Conservation (phyloP, 2,888 invertebrate genomes). For the Chaitophorus viminalis region DNA sequence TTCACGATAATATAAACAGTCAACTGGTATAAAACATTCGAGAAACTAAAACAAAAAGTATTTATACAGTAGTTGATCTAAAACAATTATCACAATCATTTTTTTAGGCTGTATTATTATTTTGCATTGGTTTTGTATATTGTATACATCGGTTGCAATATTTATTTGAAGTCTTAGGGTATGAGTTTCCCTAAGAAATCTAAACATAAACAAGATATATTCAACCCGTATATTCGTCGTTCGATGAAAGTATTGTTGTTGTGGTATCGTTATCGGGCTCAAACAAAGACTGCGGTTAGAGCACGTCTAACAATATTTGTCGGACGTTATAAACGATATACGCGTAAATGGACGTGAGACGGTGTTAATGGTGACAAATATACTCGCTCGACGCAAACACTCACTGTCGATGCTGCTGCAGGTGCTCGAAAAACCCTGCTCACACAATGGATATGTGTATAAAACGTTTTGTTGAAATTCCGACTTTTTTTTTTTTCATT, state of each 20-base stretch:
- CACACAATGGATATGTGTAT: background rate
- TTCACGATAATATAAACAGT: background rate
- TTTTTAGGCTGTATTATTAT: too few relatives aligned
- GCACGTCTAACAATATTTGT: background rate
- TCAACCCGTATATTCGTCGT: too few relatives aligned
- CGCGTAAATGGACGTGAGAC: background rate
- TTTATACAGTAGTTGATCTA: background rate
- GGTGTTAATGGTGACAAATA: background rate
- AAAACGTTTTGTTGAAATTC: slow-evolving; percentile 9
- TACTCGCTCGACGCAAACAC: background rate
- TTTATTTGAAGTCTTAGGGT: too few relatives aligned
- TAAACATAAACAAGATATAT: too few relatives aligned
- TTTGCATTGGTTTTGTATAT: too few relatives aligned
- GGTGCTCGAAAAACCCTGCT: slow-evolving; percentile 9
- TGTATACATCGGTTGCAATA: too few relatives aligned
- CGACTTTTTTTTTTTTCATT: slow-evolving; percentile 8
- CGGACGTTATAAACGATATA: background rate
- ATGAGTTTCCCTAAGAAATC: too few relatives aligned
- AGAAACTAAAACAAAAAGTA: slow-evolving; percentile 2
- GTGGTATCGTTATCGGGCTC: too few relatives aligned
- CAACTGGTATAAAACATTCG: background rate
- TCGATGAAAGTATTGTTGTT: too few relatives aligned
- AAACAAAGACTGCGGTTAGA: too few relatives aligned
- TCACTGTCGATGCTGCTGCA: background rate
- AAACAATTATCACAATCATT: background rate